Evolutionary conservation across 2,113 vertebrate genomes (phyloP), one percentile per base, ranked within the genome.

Genomic region (Lepus timidus): DNA sequence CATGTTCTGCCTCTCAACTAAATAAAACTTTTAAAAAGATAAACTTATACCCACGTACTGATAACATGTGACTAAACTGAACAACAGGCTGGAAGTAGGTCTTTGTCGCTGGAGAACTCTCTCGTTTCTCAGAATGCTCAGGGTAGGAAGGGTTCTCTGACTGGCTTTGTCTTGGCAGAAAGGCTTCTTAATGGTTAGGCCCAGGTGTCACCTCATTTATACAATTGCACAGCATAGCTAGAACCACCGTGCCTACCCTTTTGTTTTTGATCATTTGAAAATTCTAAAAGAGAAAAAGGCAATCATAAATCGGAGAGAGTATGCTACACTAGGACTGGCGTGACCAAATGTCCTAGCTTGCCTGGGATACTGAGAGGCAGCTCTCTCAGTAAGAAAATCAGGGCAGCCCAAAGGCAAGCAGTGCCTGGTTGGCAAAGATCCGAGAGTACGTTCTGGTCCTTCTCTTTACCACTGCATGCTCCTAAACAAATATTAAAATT

Each of bases 181-280:
- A 19, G 71, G 13, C 27, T 93, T 84, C 65, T 62, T 62, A 85
- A 58, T 31, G 85, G 85, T 96, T 87, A 85, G 52, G 44, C 31
- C 85, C 79, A 86, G 20, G n/a, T 52, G n/a, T 91, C 76, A 25
- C 68, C 23, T 39, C n/a, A 80, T 65, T 87, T 86, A 83, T 19
- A 73, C 10, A 74, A 44, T 39, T 67, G 81, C 44, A 88, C 49
- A 33, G 13, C 31, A 85, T 1, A 84, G 39, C n/a, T 80, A 82
- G 44, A 95, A 92, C 64, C 64, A 81, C 86, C 12, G 33, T 87
- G 49, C 36, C 22, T 79, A 93, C 44, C 88, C 75, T 71, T 90
- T 58, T 67, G 64, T 92, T 92, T 88, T 64, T 58, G 27, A 51
- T 92, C n/a, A 79, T 79, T 74, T 92, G 64, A 92, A 94, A 92